Conservation (phyloP, 2,888 invertebrate genomes). For the Aromia moschata region DNA sequence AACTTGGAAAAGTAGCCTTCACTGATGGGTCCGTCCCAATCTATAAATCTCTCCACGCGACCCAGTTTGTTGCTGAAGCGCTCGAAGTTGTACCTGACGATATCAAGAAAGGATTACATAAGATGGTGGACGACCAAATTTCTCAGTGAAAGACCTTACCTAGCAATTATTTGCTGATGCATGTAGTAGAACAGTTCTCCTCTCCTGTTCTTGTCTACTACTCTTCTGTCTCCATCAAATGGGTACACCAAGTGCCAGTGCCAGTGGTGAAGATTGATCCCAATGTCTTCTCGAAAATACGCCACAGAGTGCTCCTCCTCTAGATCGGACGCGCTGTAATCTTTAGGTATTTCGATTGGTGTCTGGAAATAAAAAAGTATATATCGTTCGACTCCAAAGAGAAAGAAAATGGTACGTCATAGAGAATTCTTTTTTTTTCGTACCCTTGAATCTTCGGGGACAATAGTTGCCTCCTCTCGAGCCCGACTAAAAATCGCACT, state of each 20-base stretch:
- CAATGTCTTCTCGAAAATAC: conserved; percentile 87
- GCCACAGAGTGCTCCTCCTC: conserved; percentile 84
- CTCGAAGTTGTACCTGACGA: conserved; percentile 73
- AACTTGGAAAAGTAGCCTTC: conserved; percentile 89
- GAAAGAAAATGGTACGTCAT: neutral
- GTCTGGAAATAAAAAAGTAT: conserved; percentile 59
- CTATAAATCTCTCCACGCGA: conserved; percentile 70
- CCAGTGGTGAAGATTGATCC: conserved; percentile 90
- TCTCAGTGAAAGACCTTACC: conserved; percentile 69
- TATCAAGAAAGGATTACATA: neutral
- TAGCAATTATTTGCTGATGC: conserved; percentile 75
- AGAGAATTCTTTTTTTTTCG: conserved; percentile 1
- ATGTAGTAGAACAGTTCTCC: conserved; percentile 85
- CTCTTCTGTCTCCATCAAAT: conserved; percentile 69
- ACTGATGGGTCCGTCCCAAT: conserved; percentile 74
- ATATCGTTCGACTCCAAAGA: neutral
- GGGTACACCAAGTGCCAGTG: conserved; percentile 93
- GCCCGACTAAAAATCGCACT: conserved; percentile 76
- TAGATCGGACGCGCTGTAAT: conserved; percentile 78
- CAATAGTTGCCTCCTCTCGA: conserved; percentile 73
- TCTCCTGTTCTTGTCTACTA: conserved; percentile 79
- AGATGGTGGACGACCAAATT: no score
- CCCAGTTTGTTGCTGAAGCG: conserved; percentile 76
- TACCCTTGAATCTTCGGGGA: conserved; percentile 71
- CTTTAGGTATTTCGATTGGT: conserved; percentile 74